phyloP scores from a whole-genome alignment of 1,140 invertebrate genomes.

The Hermetia illucens region DNA sequence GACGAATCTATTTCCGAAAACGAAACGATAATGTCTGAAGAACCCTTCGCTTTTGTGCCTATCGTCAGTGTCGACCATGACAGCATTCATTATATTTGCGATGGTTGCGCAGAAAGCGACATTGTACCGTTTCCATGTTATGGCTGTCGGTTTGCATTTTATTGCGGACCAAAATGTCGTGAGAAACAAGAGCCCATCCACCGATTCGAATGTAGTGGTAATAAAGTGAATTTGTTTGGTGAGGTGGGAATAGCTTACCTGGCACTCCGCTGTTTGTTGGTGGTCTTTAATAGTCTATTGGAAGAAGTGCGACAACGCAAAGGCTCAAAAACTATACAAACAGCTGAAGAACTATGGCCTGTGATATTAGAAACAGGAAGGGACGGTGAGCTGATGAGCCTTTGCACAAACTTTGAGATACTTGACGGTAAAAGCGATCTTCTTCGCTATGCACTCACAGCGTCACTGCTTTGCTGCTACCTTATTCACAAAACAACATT shows the following conservation, averaged over 20 bases:
- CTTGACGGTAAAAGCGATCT: neutral
- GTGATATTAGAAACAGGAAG: neutral
- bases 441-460: conserved; percentile 4
- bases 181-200: conserved; percentile 4
- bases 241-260: conserved; percentile 8
- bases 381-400: neutral
- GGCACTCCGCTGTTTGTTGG: conserved; percentile 2
- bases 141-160: neutral
- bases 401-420: conserved; percentile 4
- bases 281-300: neutral
- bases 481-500: conserved; percentile 2
- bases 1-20: neutral
- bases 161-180: conserved; percentile 3
- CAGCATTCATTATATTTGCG: conserved; percentile 4
- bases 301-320: neutral
- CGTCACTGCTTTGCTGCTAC: conserved; percentile 1
- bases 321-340: neutral
- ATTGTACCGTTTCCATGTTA: conserved; percentile 5
- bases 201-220: conserved; percentile 5
- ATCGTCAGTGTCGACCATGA: conserved; percentile 1
- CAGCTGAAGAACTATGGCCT: neutral
- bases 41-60: conserved; percentile 6
- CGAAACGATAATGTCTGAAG: conserved; percentile 3
- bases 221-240: conserved; percentile 1
- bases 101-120: conserved; percentile 5